These are phyloP conservation scores for Spondyliosoma cantharus DNA, from an alignment of 2,797 vertebrate species.

Conservation along the genomic window DNA sequence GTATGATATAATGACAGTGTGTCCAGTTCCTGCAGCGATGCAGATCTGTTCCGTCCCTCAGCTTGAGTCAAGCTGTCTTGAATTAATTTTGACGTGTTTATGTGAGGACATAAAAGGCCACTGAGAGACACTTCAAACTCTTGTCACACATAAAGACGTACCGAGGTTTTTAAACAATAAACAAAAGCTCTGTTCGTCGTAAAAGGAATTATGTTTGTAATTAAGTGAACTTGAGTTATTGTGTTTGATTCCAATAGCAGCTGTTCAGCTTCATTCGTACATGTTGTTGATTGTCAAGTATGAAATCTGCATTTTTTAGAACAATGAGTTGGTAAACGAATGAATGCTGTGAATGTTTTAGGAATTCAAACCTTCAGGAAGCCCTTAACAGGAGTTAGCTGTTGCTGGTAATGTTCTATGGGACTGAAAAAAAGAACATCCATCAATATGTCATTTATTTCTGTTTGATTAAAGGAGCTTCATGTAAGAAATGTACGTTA, in stretches of 20 bases:
- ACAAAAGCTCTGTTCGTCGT: neutral
- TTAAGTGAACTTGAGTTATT: neutral
- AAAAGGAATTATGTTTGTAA: neutral
- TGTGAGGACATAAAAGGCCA: constrained; percentile 7
- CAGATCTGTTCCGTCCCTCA: neutral
- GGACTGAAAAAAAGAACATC: neutral
- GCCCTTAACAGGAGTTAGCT: neutral
- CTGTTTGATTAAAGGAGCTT: neutral
- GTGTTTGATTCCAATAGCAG: neutral
- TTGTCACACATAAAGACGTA: neutral
- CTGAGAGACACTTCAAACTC: neutral
- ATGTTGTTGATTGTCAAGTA: neutral
- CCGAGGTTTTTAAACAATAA: neutral
- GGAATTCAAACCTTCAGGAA: neutral
- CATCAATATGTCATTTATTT: neutral
- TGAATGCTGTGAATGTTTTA: neutral
- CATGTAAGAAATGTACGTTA: no score
- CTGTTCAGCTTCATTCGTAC: neutral
- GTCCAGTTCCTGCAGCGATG: neutral
- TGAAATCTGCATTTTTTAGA: no score
- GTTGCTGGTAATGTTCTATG: neutral
- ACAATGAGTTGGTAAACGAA: neutral
- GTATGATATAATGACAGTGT: constrained; percentile 2
- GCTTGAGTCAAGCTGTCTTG: neutral
- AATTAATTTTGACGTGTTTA: constrained; percentile 2